Conservation (phyloP, 2,888 invertebrate genomes). For the Epistrophe eligans region DNA sequence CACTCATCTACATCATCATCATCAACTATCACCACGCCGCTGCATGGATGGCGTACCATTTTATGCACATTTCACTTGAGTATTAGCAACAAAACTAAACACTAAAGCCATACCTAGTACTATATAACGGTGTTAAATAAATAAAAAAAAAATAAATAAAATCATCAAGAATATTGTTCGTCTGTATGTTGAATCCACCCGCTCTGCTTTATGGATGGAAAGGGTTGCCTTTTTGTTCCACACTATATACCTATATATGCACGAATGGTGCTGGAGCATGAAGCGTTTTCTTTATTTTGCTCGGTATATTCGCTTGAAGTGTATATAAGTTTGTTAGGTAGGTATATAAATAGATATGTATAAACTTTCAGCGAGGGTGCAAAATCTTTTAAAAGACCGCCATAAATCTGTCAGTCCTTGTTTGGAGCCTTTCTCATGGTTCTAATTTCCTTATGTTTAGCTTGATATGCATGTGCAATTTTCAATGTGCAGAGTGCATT, state of each 20-base stretch:
- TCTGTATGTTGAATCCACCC: constrained; percentile 51
- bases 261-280: constrained; percentile 15
- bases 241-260: background rate
- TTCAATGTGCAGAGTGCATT: constrained; percentile 54
- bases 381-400: constrained; percentile 73
- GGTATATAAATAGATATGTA: background rate
- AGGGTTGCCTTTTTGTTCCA: constrained; percentile 43
- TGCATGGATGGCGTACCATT: background rate
- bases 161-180: constrained; percentile 54
- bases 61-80: constrained; percentile 71
- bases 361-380: constrained; percentile 52
- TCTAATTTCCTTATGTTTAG: constrained; percentile 74
- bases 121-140: constrained; percentile 20
- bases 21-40: constrained; percentile 28
- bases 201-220: constrained; percentile 23
- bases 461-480: constrained; percentile 51
- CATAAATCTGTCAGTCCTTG: constrained; percentile 73
- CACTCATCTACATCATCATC: constrained; percentile 9
- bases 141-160: constrained; percentile 40
- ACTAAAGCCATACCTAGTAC: constrained; percentile 26
- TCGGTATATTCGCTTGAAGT: constrained; percentile 2
- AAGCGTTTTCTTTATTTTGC: constrained; percentile 18
- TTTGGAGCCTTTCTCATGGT: constrained; percentile 71
- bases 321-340: too few species aligned
- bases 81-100: constrained; percentile 66